Conservation (phyloP, 2,113 vertebrate genomes). For the Tachycineta bicolor region DNA sequence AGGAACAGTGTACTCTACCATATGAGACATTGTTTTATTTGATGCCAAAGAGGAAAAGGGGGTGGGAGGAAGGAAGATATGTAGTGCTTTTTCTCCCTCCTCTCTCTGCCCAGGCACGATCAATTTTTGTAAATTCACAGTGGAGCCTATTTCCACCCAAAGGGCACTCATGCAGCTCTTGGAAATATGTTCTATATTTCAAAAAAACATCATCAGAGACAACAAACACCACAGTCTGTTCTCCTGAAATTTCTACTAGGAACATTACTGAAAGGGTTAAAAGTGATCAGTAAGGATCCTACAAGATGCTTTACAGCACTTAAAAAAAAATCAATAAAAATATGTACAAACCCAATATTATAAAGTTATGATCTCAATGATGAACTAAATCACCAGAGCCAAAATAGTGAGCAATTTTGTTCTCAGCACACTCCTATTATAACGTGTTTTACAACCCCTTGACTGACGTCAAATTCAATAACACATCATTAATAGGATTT, state of each 20-base stretch:
- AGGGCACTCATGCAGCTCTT: background rate
- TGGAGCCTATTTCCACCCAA: constrained; percentile 29
- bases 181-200: background rate
- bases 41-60: constrained; percentile 55
- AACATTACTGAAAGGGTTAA: background rate
- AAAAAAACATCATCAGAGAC: background rate
- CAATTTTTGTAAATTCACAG: background rate
- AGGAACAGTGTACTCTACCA: background rate
- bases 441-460: background rate
- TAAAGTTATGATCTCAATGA: background rate
- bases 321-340: background rate
- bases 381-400: background rate
- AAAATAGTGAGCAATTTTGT: background rate
- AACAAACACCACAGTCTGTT: background rate
- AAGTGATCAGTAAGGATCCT: background rate
- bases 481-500: constrained; percentile 22
- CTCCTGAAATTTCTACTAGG: background rate
- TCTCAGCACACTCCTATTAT: background rate
- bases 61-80: background rate
- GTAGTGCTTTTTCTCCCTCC: background rate
- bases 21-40: constrained; percentile 42
- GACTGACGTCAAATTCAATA: constrained; percentile 14
- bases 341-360: background rate
- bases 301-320: background rate
- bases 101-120: constrained; percentile 15